These are phyloP conservation scores for Lissocephala sabroskyi DNA, from an alignment of 2,888 invertebrate species.

Conservation along the genomic window DNA sequence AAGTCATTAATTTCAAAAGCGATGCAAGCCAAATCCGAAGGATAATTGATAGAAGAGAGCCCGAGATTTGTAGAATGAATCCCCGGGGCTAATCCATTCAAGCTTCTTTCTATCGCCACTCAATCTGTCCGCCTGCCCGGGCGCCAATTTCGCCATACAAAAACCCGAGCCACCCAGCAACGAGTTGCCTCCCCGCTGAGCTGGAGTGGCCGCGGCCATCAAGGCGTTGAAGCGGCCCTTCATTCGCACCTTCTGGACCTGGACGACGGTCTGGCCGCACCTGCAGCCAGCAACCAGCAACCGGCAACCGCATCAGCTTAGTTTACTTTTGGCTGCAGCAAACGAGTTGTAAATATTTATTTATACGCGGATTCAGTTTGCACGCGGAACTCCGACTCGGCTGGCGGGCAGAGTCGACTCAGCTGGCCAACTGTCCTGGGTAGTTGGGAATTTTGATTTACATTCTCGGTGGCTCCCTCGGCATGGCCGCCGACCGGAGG, in stretches of 20 bases:
- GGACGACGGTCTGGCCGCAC: conserved; percentile 26
- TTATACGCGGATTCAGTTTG: conserved; percentile 60
- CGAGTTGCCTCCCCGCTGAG: conserved; percentile 4
- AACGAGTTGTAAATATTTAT: conserved; percentile 65
- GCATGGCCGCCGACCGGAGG: conserved; percentile 7
- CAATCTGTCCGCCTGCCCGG: too few relatives aligned
- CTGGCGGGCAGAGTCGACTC: conserved; percentile 37
- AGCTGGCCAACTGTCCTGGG: conserved; percentile 23
- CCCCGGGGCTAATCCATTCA: too few relatives aligned
- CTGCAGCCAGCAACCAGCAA: conserved; percentile 16
- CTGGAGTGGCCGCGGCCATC: neutral
- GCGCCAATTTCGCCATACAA: too few relatives aligned
- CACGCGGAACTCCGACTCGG: conserved; percentile 19
- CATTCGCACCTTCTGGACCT: conserved; percentile 16
- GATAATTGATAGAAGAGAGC: too few relatives aligned
- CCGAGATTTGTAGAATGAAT: too few relatives aligned
- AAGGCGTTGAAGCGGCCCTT: conserved; percentile 29
- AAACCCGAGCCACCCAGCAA: too few relatives aligned
- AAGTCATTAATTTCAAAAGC: too few relatives aligned
- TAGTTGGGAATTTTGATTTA: conserved; percentile 52
- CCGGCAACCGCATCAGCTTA: conserved; percentile 28
- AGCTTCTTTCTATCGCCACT: too few relatives aligned
- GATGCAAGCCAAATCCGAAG: too few relatives aligned
- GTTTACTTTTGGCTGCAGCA: conserved; percentile 61
- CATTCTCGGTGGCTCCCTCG: conserved; percentile 30